Conservation (phyloP, 2,113 vertebrate species). For the Lucifuga dentata region DNA sequence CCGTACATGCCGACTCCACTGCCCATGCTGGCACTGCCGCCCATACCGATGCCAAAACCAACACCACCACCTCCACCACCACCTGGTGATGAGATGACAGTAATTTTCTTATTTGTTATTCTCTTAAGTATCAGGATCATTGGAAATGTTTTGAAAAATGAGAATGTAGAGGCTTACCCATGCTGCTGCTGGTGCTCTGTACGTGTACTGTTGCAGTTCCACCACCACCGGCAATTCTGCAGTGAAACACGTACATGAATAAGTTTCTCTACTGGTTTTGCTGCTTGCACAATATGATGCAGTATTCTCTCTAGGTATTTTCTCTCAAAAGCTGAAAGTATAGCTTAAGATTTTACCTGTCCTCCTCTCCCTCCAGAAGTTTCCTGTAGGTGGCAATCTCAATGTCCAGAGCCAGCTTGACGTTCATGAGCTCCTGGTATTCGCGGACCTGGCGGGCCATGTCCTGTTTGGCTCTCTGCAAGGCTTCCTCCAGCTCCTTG, state of each 20-base stretch:
- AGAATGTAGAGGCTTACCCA: slow-evolving; percentile 45
- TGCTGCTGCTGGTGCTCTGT: slow-evolving; percentile 30
- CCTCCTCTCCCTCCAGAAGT: slow-evolving; percentile 93
- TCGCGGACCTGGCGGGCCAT: slow-evolving; percentile 89
- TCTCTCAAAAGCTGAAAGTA: neutral
- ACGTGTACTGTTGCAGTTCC: slow-evolving; percentile 67
- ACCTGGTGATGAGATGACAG: no score
- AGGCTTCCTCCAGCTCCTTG: slow-evolving; percentile 86
- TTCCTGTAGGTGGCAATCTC: slow-evolving; percentile 94
- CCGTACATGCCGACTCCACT: neutral
- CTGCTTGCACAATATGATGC: neutral
- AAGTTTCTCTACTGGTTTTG: neutral
- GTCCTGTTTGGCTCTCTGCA: slow-evolving; percentile 90
- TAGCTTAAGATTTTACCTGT: slow-evolving; percentile 76
- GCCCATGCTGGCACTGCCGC: slow-evolving; percentile 10
- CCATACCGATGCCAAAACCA: neutral
- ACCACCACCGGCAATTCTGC: slow-evolving; percentile 68
- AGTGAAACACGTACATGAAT: neutral
- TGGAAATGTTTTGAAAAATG: neutral
- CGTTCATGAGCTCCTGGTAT: slow-evolving; percentile 92
- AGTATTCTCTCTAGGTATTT: neutral
- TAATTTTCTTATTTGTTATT: no score
- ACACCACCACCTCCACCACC: slow-evolving; percentile 13
- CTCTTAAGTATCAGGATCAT: no score
- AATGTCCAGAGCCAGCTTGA: slow-evolving; percentile 92